Evolutionary conservation across 2,797 vertebrate genomes (phyloP), one percentile per base, ranked within the genome.

Genomic region (Acestrorhynchus altus): DNA sequence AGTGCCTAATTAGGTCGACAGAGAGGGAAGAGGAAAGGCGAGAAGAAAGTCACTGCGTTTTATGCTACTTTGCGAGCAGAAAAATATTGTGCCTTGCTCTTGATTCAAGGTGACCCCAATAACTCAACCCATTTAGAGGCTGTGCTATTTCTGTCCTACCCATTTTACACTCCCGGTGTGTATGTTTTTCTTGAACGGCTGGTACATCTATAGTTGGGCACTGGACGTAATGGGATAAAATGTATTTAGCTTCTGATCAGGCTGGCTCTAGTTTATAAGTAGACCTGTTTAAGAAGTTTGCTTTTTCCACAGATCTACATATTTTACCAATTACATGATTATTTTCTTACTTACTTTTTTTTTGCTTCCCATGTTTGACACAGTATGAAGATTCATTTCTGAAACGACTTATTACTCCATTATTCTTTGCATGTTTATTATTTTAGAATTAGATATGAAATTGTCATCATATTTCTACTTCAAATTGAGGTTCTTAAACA

Each of bases 321-420:
- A 67, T 40, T n/a, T 64, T 44, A 60, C 4, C 16, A 5, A 28
- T 18, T 24, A 54, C 46, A 66, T 18, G 8, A 40, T 46, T 10
- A 11, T 71, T 9, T 6, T 9, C 57, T 35, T 39, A 5, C 2
- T 4, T 9, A 65, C 56, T 79, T 74, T 56, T 74, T 11, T 70
- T 74, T 52, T n/a, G n/a, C n/a, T n/a, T 72, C 12, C 71, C 54
- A 47, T 24, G 1, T 82, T 80, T 91, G 96, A 98, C 97, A 98
- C 97, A 96, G 97, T 99, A 98, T 99, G 98, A 98, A 99, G 94
- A 95, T 96, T 96, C 94, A 86, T 87, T 92, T 95, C 91, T 94
- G 92, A 95, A 95, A 87, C 95, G 91, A 95, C 92, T 93, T 92
- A 88, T 87, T 86, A 95, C 88, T 95, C 91, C 95, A 93, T 92